Evolutionary conservation across 2,113 vertebrate genomes (phyloP), one percentile per base, ranked within the genome.

Genomic region (Menura novaehollandiae): DNA sequence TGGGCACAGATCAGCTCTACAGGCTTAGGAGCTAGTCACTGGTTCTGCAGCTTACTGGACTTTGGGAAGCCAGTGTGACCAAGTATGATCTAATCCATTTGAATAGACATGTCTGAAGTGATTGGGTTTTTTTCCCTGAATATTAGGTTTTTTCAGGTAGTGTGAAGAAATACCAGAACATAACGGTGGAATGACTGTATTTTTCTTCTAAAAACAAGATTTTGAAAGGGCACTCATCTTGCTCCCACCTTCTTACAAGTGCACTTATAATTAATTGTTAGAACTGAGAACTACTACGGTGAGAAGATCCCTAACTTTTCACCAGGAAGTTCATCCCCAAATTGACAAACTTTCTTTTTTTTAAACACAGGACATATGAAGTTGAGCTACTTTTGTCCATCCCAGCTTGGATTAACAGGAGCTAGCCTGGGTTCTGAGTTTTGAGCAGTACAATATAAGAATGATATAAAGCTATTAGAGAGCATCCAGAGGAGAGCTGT

Each of bases 51-150:
- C 2, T 66, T 85, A 9, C 3, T 77, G 37, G 26, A 6, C 11
- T 32, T 18, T 47, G 22, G 20, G 51, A 84, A 69, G 14, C 28
- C 41, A 62, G 0, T n/a, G 32, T 66, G 46, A 84, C n/a, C 13
- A 69, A 44, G 13, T 41, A 6, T 74, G n/a, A 53, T 53, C 32
- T 77, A 73, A 84, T 47, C 8, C 32, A 15, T 66, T 13, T 62
- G 37, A 77, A 52, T 6, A 77, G 49, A 12, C 6, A 56, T 69
- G 28, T 74, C 59, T 69, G 51, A 87, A 85, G 26, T 46, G 24
- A 44, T 72, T 58, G 0, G 27, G 55, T 49, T 39, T 44, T 41
- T n/a, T 1, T 0, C 15, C 16, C 4, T 0, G 1, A n/a, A 56
- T 73, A 23, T n/a, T n/a, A n/a, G n/a, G n/a, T 80, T 67, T 62